Evolutionary conservation across 2,113 vertebrate genomes (phyloP).

Genomic region (Coreoperca whiteheadi): DNA sequence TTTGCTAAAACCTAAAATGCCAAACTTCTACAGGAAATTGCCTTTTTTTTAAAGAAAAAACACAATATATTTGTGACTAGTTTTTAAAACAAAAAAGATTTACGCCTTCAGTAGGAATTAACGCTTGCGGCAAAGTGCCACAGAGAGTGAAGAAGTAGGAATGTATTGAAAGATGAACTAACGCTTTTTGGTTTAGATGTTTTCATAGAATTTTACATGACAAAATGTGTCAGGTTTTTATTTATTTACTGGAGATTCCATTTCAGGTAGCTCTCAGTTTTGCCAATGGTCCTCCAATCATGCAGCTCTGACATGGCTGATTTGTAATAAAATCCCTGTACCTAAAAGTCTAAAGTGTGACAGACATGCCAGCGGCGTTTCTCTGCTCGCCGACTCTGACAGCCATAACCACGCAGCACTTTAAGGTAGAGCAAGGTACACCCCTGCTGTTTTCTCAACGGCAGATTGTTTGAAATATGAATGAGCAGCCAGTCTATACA

Average conservation of each 20-base stretch:
- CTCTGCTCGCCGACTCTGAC: constrained; percentile 14
- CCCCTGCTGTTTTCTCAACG: constrained; percentile 72
- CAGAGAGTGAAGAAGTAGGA: too few species aligned
- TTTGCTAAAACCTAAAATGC: neutral
- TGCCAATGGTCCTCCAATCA: neutral
- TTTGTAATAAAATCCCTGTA: constrained; percentile 12
- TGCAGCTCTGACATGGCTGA: neutral
- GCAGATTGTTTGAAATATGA: constrained; percentile 93
- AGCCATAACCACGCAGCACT: constrained; percentile 46
- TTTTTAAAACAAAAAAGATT: too few species aligned
- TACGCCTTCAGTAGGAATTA: too few species aligned
- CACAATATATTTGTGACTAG: too few species aligned
- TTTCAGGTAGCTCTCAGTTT: neutral
- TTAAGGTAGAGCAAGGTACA: constrained; percentile 71
- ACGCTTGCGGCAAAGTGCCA: too few species aligned
- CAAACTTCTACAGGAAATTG: neutral
- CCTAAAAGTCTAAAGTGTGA: neutral
- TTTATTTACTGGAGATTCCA: neutral
- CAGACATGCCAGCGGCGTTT: neutral
- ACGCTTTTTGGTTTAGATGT: too few species aligned
- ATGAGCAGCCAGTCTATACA: constrained; percentile 92
- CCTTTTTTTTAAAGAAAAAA: too few species aligned
- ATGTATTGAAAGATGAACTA: too few species aligned
- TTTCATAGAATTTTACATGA: neutral
- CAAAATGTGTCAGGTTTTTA: neutral